A percentile compares a stretch with the other conserved stretches of the same genome.
Conservation (phyloP, 1,140 invertebrate species). For the Magallana ariakensis region DNA sequence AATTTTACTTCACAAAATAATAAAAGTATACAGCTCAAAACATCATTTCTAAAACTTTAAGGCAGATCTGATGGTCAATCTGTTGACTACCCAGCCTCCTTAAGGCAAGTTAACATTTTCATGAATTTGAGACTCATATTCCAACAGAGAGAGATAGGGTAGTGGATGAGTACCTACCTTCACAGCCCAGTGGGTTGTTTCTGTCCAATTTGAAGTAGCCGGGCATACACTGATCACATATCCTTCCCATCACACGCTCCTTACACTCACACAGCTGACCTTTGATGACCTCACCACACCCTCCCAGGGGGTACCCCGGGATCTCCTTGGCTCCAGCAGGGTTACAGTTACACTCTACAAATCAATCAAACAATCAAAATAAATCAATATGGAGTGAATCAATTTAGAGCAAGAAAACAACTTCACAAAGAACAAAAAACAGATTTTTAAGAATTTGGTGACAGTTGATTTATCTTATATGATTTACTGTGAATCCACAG, state of each 20-base stretch:
- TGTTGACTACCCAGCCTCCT: too few relatives aligned
- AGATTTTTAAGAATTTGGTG: neutral
- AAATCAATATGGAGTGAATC: neutral
- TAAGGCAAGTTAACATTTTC: too few relatives aligned
- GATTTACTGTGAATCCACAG: too few relatives aligned
- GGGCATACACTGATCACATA: constrained; percentile 94
- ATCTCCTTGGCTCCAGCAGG: constrained; percentile 96
- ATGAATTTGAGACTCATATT: too few relatives aligned
- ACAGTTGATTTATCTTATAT: too few relatives aligned
- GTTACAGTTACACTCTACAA: constrained; percentile 95
- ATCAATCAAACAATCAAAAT: too few relatives aligned
- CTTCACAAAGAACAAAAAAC: neutral
- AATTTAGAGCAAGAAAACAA: neutral
- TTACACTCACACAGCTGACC: constrained; percentile 96
- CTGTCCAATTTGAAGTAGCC: constrained; percentile 96
- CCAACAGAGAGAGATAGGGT: too few relatives aligned
- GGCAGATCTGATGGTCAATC: too few relatives aligned
- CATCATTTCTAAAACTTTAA: too few relatives aligned
- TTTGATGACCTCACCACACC: constrained; percentile 82
- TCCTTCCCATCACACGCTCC: constrained; percentile 93
- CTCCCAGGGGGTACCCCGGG: constrained; percentile 83
- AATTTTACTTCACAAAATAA: too few relatives aligned
- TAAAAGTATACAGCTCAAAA: too few relatives aligned
- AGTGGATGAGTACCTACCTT: constrained; percentile 82
- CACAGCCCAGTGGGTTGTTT: constrained; percentile 93